Conservation (phyloP, 2,888 invertebrate species). For the Drosophila ustulata region DNA sequence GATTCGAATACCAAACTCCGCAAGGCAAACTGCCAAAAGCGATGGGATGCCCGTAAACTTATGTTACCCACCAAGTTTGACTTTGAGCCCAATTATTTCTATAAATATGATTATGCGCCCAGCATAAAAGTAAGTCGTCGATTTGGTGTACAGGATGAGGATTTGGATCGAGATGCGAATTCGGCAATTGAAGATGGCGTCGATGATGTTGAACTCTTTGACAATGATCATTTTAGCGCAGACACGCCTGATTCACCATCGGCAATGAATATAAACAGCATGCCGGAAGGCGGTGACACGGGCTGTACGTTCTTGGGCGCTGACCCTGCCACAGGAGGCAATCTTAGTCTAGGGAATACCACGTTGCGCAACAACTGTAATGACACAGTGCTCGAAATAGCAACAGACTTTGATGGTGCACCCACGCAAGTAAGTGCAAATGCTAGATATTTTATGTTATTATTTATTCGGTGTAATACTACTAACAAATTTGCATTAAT, state of each 20-base stretch:
- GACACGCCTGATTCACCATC: slow-evolving; percentile 32
- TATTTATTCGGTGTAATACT: too few relatives aligned
- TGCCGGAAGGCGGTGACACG: slow-evolving; percentile 6
- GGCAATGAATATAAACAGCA: slow-evolving; percentile 30
- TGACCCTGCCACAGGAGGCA: slow-evolving; percentile 9
- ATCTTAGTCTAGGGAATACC: not conserved
- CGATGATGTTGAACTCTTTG: slow-evolving; percentile 66
- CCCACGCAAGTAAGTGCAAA: slow-evolving; percentile 86
- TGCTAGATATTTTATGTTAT: too few relatives aligned
- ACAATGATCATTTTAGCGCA: slow-evolving; percentile 58
- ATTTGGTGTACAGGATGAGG: slow-evolving; percentile 68
- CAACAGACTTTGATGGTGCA: slow-evolving; percentile 88
- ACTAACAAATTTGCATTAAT: not conserved
- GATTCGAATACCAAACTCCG: slow-evolving; percentile 77
- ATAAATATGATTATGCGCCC: slow-evolving; percentile 76
- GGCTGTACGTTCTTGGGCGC: slow-evolving; percentile 8
- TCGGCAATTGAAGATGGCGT: slow-evolving; percentile 37
- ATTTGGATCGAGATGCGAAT: slow-evolving; percentile 74
- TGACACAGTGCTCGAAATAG: slow-evolving; percentile 83
- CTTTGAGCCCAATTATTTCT: slow-evolving; percentile 77
- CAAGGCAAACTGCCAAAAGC: slow-evolving; percentile 82
- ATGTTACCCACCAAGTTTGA: slow-evolving; percentile 83
- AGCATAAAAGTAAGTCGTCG: slow-evolving; percentile 68
- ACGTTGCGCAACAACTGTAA: slow-evolving; percentile 59
- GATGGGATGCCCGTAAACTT: slow-evolving; percentile 84